Evolutionary conservation across 2,797 vertebrate genomes (phyloP), one percentile per base, ranked within the genome.

Genomic region (Ambastaia sidthimunki): DNA sequence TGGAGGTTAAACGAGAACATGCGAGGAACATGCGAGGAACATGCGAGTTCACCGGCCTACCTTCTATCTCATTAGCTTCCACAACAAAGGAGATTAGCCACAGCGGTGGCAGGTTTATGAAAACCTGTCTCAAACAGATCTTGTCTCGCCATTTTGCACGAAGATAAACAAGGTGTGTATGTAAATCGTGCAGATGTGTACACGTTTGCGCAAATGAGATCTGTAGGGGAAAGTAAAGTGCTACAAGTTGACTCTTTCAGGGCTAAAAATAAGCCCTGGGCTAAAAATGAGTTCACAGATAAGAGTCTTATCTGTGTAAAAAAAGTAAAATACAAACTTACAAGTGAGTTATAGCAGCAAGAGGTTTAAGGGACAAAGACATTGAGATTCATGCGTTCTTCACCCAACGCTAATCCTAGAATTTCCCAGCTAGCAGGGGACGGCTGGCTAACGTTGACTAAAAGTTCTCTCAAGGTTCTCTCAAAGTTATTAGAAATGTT

Each of bases 81-180:
- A 70, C 54, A 60, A 69, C 54, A 48, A 50, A 77, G 37, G 41
- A 59, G 54, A 77, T 70, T 77, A 34, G 12, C 12, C 23, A 68
- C 9, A 6, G 16, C 9, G 23, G 37, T 69, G 52, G 18, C 34
- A 47, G 50, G 34, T 77, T 69, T 77, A 69, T 69, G 34, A 28
- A 44, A 66, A 75, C 21, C 47, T 34, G 34, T 31, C 31, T 37
- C 31, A 10, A 60, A 23, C 54, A 48, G 21, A 57, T 68, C 19
- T 68, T 15, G n/a, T 41, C 41, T n/a, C 7, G 3, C 12, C 5
- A 12, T 7, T 47, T 59, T 62, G 54, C 7, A 2, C 12, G 31
- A 63, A 63, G 2, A 15, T 16, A 63, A n/a, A n/a, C 1, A n/a
- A 62, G 13, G 2, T 25, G 28, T 15, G 21, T 31, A 62, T 62